phyloP scores from a whole-genome alignment of 2,113 vertebrate genomes.

The Melanocharis versteri region DNA sequence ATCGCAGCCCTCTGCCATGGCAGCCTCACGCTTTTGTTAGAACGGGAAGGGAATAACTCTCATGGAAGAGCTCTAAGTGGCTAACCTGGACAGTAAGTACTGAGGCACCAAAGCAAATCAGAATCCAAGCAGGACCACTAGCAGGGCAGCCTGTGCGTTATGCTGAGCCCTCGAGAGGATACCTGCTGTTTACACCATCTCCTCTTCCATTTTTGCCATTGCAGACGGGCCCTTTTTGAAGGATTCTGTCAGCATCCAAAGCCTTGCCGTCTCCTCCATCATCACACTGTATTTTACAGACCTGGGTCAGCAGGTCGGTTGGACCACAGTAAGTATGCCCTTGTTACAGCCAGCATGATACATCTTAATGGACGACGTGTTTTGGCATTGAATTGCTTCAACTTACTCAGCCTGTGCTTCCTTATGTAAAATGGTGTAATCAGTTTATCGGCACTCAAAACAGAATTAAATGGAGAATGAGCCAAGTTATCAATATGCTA shows the following conservation, averaged over 20 bases:
- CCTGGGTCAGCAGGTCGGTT: conserved; percentile 77
- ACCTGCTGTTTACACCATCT: background rate
- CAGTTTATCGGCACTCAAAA: background rate
- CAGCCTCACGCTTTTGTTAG: background rate
- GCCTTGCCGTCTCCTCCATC: conserved; percentile 71
- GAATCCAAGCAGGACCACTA: background rate
- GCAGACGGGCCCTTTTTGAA: conserved; percentile 73
- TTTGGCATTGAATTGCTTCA: background rate
- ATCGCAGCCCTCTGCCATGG: background rate
- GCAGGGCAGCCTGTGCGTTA: background rate
- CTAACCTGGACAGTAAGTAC: background rate
- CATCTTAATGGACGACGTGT: background rate
- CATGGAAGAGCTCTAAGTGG: background rate
- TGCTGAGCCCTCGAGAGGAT: background rate
- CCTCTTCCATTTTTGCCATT: background rate
- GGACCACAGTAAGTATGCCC: conserved; percentile 75
- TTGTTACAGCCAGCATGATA: background rate
- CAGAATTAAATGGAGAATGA: background rate
- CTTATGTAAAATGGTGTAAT: background rate
- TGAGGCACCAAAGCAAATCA: background rate
- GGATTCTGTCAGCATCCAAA: conserved; percentile 68
- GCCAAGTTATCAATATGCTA: background rate
- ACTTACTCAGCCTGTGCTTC: background rate
- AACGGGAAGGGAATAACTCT: background rate
- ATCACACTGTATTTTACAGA: conserved; percentile 79